Conservation (phyloP, 1,140 invertebrate genomes). For the Steinernema feltiae region DNA sequence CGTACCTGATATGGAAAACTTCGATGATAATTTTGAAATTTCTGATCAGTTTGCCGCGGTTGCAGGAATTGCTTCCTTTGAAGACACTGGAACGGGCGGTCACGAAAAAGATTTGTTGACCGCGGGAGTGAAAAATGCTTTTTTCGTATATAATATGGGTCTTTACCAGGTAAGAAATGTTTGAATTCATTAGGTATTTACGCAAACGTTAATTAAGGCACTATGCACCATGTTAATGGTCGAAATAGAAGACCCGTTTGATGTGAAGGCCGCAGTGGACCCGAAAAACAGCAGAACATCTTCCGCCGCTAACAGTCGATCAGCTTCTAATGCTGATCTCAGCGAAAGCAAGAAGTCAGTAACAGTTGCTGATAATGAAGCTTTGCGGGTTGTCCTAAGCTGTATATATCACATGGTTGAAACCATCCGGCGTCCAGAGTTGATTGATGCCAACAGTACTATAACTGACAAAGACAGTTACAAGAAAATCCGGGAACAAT, state of each 20-base stretch:
- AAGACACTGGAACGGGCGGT: slow-evolving; percentile 40
- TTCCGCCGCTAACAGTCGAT: slow-evolving; percentile 36
- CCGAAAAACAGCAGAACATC: slow-evolving; percentile 23
- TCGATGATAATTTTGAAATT: slow-evolving; percentile 20
- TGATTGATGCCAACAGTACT: slow-evolving; percentile 16
- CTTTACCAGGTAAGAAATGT: slow-evolving; percentile 46
- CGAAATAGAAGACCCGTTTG: slow-evolving; percentile 43
- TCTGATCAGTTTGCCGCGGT: neutral
- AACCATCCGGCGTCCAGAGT: slow-evolving; percentile 41
- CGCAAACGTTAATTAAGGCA: slow-evolving; percentile 25
- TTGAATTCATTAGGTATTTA: slow-evolving; percentile 18
- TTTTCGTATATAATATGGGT: slow-evolving; percentile 42
- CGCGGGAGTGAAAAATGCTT: slow-evolving; percentile 43
- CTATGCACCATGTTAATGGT: slow-evolving; percentile 39
- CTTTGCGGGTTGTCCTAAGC: slow-evolving; percentile 43
- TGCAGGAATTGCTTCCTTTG: slow-evolving; percentile 4
- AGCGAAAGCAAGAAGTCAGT: slow-evolving; percentile 33
- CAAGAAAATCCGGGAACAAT: slow-evolving; percentile 35
- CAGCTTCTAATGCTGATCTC: slow-evolving; percentile 46
- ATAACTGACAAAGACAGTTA: slow-evolving; percentile 22
- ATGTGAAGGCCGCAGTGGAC: slow-evolving; percentile 19
- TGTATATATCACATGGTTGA: slow-evolving; percentile 55
- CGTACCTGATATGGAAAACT: slow-evolving; percentile 32
- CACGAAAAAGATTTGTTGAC: slow-evolving; percentile 46
- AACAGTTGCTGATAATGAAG: slow-evolving; percentile 55